Percentiles rank a stretch among this genome's conserved stretches.
These are phyloP conservation scores for Crotalus helleri DNA, from an alignment of 2,113 vertebrate species.

Conservation along the genomic window DNA sequence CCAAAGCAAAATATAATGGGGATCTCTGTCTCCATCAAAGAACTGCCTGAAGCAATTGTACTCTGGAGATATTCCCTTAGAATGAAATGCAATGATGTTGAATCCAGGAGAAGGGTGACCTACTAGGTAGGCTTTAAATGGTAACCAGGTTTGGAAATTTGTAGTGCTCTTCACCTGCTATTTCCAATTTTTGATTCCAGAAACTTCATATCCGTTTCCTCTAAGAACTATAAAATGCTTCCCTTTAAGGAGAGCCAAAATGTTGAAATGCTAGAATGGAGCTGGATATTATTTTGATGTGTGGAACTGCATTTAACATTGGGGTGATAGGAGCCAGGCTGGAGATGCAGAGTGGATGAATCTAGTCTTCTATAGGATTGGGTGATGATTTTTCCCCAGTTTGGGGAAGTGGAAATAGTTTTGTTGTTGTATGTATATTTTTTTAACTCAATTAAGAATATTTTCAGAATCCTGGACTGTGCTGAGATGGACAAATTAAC, in stretches of 20 bases:
- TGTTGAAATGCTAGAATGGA: not conserved
- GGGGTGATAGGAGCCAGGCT: not conserved
- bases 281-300: not conserved
- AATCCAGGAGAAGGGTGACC: not conserved
- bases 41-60: not conserved
- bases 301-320: not conserved
- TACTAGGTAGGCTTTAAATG: not conserved
- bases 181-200: not conserved
- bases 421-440: not conserved
- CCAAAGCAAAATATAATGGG: not conserved
- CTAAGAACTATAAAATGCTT: not conserved
- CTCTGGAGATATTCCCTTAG: not conserved
- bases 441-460: not conserved
- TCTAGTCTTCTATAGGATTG: not conserved
- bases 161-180: not conserved
- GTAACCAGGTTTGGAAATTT: not conserved
- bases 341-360: not conserved
- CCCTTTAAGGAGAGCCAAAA: not conserved
- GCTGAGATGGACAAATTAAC: no score
- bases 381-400: not conserved
- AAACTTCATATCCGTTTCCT: not conserved
- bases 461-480: no score
- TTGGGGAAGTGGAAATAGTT: not conserved
- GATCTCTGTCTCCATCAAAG: not conserved
- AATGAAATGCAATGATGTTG: not conserved